Percentiles rank a stretch among this genome's conserved stretches.
phyloP scores from a whole-genome alignment of 2,797 vertebrate species.

The Trematomus bernacchii region DNA sequence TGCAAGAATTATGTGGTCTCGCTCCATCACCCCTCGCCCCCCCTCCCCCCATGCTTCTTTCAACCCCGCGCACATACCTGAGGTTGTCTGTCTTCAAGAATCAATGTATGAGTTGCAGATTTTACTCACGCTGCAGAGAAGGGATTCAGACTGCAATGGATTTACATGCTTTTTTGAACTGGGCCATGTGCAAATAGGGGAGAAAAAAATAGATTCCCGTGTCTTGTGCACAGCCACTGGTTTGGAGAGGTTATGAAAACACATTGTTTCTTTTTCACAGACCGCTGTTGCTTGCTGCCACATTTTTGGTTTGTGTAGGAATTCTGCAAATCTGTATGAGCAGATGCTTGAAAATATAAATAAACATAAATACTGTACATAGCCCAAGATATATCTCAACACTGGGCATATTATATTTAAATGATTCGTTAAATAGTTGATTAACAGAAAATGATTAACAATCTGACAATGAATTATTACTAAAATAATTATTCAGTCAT shows the following conservation, averaged over 20 bases:
- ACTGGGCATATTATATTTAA: neutral
- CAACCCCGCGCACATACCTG: slow-evolving; percentile 52
- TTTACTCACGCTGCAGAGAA: slow-evolving; percentile 27
- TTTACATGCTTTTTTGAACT: slow-evolving; percentile 62
- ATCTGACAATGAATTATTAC: neutral
- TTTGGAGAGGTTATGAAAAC: slow-evolving; percentile 70
- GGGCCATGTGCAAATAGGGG: slow-evolving; percentile 60
- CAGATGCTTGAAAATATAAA: slow-evolving; percentile 1
- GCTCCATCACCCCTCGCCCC: too few species aligned
- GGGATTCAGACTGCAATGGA: slow-evolving; percentile 41
- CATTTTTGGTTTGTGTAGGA: slow-evolving; percentile 10
- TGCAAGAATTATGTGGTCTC: slow-evolving; percentile 55
- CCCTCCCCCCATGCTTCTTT: slow-evolving; percentile 14
- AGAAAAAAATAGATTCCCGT: slow-evolving; percentile 44
- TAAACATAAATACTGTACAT: too few species aligned
- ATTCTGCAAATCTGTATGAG: neutral
- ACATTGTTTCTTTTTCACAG: slow-evolving; percentile 58
- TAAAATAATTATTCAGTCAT: neutral
- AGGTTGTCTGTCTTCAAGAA: slow-evolving; percentile 67
- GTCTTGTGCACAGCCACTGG: slow-evolving; percentile 37
- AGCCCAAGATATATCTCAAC: neutral
- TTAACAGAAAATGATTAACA: neutral
- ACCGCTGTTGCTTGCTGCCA: slow-evolving; percentile 28
- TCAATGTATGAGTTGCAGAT: slow-evolving; percentile 59
- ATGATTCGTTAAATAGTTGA: neutral